phyloP scores from a whole-genome alignment of 2,113 vertebrate species.

The Baryphthengus martii region DNA sequence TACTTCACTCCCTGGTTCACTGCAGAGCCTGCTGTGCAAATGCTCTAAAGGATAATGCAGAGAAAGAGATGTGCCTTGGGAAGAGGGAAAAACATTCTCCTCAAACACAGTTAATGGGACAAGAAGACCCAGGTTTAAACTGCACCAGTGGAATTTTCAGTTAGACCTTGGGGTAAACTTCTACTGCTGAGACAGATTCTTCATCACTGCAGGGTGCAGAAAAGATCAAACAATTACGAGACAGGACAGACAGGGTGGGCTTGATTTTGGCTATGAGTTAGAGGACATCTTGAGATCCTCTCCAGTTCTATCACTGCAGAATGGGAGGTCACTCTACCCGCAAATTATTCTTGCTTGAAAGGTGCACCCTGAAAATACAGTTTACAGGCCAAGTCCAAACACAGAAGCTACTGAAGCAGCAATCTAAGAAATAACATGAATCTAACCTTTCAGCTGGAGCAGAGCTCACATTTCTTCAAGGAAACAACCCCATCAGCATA shows the following conservation, averaged over 20 bases:
- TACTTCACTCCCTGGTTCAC: conserved; percentile 14
- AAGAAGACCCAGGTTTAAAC: neutral
- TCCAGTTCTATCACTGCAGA: neutral
- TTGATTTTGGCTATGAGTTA: neutral
- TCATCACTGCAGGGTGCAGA: neutral
- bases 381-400: neutral
- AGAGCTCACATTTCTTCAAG: neutral
- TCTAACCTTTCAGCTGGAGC: neutral
- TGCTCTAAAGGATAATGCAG: neutral
- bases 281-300: neutral
- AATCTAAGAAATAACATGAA: neutral
- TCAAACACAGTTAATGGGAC: neutral
- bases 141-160: neutral
- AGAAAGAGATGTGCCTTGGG: neutral
- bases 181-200: neutral
- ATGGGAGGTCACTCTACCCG: neutral
- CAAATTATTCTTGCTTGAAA: neutral
- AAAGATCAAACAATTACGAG: neutral
- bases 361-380: neutral
- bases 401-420: neutral
- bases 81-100: neutral
- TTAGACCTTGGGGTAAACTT: neutral
- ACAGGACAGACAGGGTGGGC: neutral
- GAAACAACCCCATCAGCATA: neutral
- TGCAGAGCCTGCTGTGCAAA: conserved; percentile 20